Conservation (phyloP, 2,113 vertebrate genomes). For the Peromyscus californicus region DNA sequence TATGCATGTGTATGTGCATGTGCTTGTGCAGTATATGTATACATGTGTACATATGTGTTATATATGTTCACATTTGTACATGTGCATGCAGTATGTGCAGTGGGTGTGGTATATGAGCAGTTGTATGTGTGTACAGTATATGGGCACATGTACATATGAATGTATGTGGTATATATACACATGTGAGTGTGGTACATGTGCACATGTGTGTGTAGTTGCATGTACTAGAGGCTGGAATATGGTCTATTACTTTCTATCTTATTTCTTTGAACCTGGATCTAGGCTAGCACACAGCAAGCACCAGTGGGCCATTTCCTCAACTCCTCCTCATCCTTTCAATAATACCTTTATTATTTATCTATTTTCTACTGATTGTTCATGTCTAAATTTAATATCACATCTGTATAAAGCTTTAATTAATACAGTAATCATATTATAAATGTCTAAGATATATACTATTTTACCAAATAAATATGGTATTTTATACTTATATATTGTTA, state of each 20-base stretch:
- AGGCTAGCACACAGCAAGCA: background rate
- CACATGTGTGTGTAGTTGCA: background rate
- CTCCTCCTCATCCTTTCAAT: too few species aligned
- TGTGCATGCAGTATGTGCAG: accelerated
- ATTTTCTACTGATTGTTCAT: background rate
- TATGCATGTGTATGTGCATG: background rate
- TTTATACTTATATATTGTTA: background rate
- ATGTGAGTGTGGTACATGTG: background rate
- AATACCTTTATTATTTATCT: background rate
- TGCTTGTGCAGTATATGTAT: background rate
- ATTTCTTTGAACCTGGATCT: background rate
- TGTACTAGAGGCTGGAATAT: background rate
- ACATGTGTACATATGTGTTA: background rate
- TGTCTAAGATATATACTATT: background rate
- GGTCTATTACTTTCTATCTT: background rate
- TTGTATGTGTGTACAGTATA: background rate
- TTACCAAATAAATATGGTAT: background rate
- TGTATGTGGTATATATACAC: background rate
- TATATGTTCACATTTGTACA: background rate
- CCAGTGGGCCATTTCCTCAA: background rate
- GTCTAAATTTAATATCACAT: background rate
- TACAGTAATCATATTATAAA: background rate
- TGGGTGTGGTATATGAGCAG: background rate
- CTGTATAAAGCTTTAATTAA: background rate
- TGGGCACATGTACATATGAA: too few species aligned